These are phyloP conservation scores for Umimayanthus kanabou DNA, from an alignment of 92 coral and sea anemone species.

Conservation along the genomic window DNA sequence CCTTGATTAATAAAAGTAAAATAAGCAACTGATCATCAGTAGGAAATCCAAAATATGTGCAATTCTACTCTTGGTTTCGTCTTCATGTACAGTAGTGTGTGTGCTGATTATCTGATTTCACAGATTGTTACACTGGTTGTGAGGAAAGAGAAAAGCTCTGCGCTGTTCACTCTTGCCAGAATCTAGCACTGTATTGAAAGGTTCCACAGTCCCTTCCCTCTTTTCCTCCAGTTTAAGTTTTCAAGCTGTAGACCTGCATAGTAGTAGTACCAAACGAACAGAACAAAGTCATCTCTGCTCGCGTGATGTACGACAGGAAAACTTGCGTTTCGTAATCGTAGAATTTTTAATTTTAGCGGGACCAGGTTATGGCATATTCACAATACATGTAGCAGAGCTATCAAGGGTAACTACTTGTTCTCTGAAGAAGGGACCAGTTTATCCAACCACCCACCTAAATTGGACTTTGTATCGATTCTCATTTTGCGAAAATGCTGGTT, in stretches of 20 bases:
- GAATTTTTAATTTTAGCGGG: not conserved
- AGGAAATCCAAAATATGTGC: no score
- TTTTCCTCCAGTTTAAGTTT: constrained; percentile 42
- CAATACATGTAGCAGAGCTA: not conserved
- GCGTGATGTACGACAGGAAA: constrained; percentile 14
- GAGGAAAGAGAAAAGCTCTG: constrained; percentile 40
- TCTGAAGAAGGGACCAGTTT: not conserved
- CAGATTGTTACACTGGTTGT: not conserved
- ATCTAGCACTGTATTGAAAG: not conserved
- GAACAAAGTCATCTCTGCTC: constrained; percentile 34
- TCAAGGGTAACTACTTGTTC: not conserved
- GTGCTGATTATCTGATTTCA: constrained; percentile 34
- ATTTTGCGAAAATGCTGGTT: no score
- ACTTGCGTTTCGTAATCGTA: not conserved
- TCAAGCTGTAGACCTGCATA: constrained; percentile 44
- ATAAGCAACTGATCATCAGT: no score
- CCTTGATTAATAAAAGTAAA: no score
- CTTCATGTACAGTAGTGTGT: constrained; percentile 9
- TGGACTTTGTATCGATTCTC: no score
- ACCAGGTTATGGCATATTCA: not conserved
- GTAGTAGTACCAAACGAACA: constrained; percentile 43
- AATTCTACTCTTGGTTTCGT: no score
- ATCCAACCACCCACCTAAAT: not conserved
- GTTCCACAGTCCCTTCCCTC: constrained; percentile 38
- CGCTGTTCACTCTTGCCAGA: not conserved